These are phyloP conservation scores for Scrobipalpa atriplicella DNA, from an alignment of 2,888 invertebrate species.

Conservation along the genomic window DNA sequence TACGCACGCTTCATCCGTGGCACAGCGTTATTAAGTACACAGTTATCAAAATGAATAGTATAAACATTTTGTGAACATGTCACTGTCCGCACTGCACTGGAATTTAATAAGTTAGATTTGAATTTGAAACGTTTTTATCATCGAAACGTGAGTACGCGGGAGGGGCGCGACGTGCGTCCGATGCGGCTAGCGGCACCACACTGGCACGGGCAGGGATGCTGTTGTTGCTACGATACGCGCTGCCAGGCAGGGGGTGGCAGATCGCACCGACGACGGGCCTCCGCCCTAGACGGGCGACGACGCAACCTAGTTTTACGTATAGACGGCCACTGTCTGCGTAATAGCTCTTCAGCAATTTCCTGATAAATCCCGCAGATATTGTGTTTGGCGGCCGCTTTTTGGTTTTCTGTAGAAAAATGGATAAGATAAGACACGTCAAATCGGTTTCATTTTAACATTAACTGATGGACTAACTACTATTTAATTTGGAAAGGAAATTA, in stretches of 20 bases:
- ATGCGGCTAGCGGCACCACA: constrained; percentile 59
- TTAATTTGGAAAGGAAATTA: background rate
- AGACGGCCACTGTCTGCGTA: constrained; percentile 71
- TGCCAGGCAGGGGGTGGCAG: constrained; percentile 60
- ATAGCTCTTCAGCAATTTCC: constrained; percentile 78
- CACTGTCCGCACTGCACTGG: constrained; percentile 44
- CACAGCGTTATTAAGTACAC: constrained; percentile 77
- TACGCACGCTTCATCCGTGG: constrained; percentile 59
- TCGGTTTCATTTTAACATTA: background rate
- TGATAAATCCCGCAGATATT: constrained; percentile 68
- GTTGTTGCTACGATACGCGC: constrained; percentile 78
- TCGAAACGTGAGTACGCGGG: constrained; percentile 31
- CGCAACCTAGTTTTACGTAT: constrained; percentile 79
- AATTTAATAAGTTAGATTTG: constrained; percentile 37
- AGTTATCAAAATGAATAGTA: constrained; percentile 72
- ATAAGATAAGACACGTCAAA: constrained; percentile 24
- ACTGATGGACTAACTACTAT: constrained; percentile 16
- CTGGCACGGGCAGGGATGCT: constrained; percentile 79
- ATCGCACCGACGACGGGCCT: constrained; percentile 50
- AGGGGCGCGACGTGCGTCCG: constrained; percentile 56
- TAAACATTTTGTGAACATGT: constrained; percentile 64
- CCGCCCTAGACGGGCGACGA: constrained; percentile 72
- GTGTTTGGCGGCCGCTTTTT: constrained; percentile 32
- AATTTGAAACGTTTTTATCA: constrained; percentile 30
- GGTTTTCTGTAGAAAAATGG: constrained; percentile 23